A percentile compares a stretch with the other conserved stretches of the same genome.
phyloP scores from a whole-genome alignment of 2,113 vertebrate genomes.

The Cavia aperea region DNA sequence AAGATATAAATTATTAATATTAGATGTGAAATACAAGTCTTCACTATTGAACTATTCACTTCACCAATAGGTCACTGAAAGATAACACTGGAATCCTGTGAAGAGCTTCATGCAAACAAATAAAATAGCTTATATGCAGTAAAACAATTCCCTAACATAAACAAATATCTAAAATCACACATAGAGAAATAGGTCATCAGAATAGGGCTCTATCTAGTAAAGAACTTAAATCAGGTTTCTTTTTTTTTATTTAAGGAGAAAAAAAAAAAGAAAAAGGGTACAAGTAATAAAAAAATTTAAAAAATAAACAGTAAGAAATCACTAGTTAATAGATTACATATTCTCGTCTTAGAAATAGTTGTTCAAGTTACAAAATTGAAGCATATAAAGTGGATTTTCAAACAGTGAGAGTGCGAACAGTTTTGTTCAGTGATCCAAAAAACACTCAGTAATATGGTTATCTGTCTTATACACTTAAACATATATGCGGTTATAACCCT shows the following conservation, averaged over 20 bases:
- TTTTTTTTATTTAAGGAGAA: neutral
- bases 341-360: too few relatives aligned
- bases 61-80: neutral
- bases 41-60: neutral
- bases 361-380: too few relatives aligned
- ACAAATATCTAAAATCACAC: neutral
- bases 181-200: neutral
- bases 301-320: too few relatives aligned
- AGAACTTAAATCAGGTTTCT: neutral
- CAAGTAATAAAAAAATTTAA: too few relatives aligned
- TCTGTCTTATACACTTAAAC: too few relatives aligned
- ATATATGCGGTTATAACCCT: too few relatives aligned
- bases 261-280: too few relatives aligned
- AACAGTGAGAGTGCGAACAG: too few relatives aligned
- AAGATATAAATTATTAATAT: neutral
- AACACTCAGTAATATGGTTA: too few relatives aligned
- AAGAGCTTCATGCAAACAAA: neutral
- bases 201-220: neutral
- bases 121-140: neutral
- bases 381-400: too few relatives aligned
- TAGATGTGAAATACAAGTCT: neutral
- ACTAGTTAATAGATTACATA: too few relatives aligned
- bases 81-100: neutral
- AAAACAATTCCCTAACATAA: neutral
- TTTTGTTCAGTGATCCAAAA: too few relatives aligned